A percentile compares a stretch with the other conserved stretches of the same genome.
Conservation (phyloP, 2,113 vertebrate species). For the Cervus canadensis region DNA sequence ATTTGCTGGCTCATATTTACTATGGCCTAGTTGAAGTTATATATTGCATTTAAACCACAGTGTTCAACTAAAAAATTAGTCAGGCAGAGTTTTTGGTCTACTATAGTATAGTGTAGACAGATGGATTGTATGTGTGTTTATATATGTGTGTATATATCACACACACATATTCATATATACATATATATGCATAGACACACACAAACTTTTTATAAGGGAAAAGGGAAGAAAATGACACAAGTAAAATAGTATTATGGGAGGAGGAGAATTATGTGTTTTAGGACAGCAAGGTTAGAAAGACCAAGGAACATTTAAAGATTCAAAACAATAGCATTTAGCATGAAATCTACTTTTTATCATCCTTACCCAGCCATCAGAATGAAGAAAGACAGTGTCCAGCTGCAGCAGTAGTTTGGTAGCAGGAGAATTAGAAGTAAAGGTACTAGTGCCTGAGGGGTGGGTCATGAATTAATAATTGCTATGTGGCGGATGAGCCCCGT, state of each 20-base stretch:
- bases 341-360: conserved; percentile 22
- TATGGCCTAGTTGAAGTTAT: conserved; percentile 3
- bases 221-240: background rate
- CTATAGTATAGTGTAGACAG: background rate
- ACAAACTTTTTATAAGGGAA: background rate
- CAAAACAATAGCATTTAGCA: conserved; percentile 31
- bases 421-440: conserved; percentile 72
- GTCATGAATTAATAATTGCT: conserved; percentile 87
- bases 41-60: background rate
- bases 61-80: conserved; percentile 26
- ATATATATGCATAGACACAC: background rate
- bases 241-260: background rate
- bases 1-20: background rate
- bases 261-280: background rate
- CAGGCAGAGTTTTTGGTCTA: background rate
- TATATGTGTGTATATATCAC: background rate
- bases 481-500: conserved; percentile 81
- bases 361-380: conserved; percentile 44
- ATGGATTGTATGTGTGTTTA: background rate
- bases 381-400: conserved; percentile 72
- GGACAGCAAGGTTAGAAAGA: conserved; percentile 31
- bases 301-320: conserved; percentile 53
- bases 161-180: rapidly evolving
- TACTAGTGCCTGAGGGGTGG: conserved; percentile 80
- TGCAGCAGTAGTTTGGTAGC: conserved; percentile 31